Evolutionary conservation across 2,113 vertebrate species (phyloP).

Genomic region (Epinephelus lanceolatus): DNA sequence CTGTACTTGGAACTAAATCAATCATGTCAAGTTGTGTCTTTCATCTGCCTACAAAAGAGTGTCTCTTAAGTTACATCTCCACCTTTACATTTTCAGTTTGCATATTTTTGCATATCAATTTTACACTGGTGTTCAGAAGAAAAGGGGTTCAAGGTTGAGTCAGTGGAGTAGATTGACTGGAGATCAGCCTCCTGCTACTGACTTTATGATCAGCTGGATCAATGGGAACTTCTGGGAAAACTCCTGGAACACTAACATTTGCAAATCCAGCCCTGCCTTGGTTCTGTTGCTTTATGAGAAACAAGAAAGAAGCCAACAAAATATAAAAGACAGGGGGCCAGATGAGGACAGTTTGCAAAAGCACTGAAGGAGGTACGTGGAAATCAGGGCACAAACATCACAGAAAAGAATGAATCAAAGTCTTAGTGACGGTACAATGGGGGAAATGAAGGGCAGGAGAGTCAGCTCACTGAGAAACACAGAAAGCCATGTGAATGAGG

Average conservation of each 20-base stretch:
- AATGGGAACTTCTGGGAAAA: background rate
- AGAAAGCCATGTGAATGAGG: slow-evolving; percentile 47
- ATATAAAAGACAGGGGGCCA: background rate
- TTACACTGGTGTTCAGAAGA: background rate
- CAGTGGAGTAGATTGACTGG: slow-evolving; percentile 6
- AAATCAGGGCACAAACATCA: background rate
- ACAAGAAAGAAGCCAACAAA: background rate
- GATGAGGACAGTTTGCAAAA: background rate
- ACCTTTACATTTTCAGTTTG: background rate
- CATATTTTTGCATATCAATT: background rate
- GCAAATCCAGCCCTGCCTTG: background rate
- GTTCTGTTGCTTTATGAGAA: background rate
- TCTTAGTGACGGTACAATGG: slow-evolving; percentile 22
- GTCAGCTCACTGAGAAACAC: slow-evolving; percentile 17
- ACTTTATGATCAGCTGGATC: no score
- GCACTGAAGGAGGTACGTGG: background rate
- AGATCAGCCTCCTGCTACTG: background rate
- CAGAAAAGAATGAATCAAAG: slow-evolving; percentile 30
- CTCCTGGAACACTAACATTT: background rate
- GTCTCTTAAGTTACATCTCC: background rate
- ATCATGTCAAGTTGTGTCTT: slow-evolving; percentile 1
- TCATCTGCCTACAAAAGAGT: background rate
- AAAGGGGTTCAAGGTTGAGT: background rate
- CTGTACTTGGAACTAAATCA: background rate
- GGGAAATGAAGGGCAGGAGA: background rate